Base-by-base conservation (phyloP, 2,888 invertebrate species). In the Prenolepis imparis region DNA sequence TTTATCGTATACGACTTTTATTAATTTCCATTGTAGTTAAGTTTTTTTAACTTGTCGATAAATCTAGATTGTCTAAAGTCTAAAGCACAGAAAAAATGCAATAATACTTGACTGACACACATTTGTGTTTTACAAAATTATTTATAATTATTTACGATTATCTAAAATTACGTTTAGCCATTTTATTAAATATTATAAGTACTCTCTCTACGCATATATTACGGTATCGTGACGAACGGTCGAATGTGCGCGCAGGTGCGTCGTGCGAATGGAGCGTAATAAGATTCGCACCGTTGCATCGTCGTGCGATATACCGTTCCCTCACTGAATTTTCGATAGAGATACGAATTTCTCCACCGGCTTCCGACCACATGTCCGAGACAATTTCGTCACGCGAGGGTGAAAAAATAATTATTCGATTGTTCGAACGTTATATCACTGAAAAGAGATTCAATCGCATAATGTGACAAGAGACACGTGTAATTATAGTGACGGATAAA, bases 381-480 rank as follows among this genome's bases (percentile, higher is more conserved):
- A 74, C 21, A 61, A 74, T 74, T 63, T 44, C 21, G 36, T 48
- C 44, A 36, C 18, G 36, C 36, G 32, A 63, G 36, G 21, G 21
- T 21, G 48, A 75, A 48, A 63, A 74, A 75, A 64, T 74, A 75
- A 75, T 75, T 63, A 63, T 24, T n/a, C 15, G 61, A 61, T 61
- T 72, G 39, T 44, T 39, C 39, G 63, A 64, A 63, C 44, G 18
- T 63, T 75, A 64, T 75, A 63, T 48, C 36, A 3, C 21, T 32
- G 15, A 59, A 21, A 18, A 48, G 21, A 24, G 12, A 44, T 63
- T 75, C 63, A 75, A 36, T 63, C 39, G 48, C 15, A 24, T 12
- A 61, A 74, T 44, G 18, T 64, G 63, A 21, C 44, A 32, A 44
- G 44, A 74, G 21, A 63, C 15, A 32, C 15, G 32, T 15, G 6